Evolutionary conservation across 2,888 invertebrate species (phyloP).

Genomic region (Geophilus truncorum): DNA sequence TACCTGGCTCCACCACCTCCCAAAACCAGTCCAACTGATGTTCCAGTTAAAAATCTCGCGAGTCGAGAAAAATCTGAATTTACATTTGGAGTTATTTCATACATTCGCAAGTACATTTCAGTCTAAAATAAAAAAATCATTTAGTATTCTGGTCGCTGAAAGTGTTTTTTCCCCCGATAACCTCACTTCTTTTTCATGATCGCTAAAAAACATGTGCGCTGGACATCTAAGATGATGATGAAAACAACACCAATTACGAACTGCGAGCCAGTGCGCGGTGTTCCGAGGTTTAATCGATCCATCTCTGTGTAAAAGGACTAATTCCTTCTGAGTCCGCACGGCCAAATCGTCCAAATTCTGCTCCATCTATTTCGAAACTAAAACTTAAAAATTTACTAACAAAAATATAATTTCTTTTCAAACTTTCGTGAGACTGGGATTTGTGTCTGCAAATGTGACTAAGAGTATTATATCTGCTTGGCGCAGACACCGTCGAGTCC

Average conservation of each 20-base stretch:
- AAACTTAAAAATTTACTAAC: not conserved
- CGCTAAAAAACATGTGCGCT: slow-evolving; percentile 86
- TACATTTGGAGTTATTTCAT: slow-evolving; percentile 82
- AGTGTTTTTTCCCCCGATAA: too few relatives aligned
- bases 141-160: too few relatives aligned
- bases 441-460: slow-evolving; percentile 83
- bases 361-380: slow-evolving; percentile 57
- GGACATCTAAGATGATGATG: slow-evolving; percentile 96
- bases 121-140: slow-evolving; percentile 56
- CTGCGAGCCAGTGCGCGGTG: slow-evolving; percentile 95
- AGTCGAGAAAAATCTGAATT: slow-evolving; percentile 95
- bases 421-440: slow-evolving; percentile 81
- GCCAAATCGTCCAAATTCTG: slow-evolving; percentile 91
- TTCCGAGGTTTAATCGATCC: slow-evolving; percentile 55
- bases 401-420: not conserved
- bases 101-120: slow-evolving; percentile 81
- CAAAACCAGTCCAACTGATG: slow-evolving; percentile 88
- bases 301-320: slow-evolving; percentile 75
- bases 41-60: slow-evolving; percentile 95
- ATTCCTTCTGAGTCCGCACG: slow-evolving; percentile 92
- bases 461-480: slow-evolving; percentile 98
- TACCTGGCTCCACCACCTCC: slow-evolving; percentile 91
- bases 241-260: slow-evolving; percentile 90
- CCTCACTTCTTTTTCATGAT: not conserved
- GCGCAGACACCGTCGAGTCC: slow-evolving; percentile 93